phyloP scores from a whole-genome alignment of 2,113 vertebrate genomes.

The Lipotes vexillifer region DNA sequence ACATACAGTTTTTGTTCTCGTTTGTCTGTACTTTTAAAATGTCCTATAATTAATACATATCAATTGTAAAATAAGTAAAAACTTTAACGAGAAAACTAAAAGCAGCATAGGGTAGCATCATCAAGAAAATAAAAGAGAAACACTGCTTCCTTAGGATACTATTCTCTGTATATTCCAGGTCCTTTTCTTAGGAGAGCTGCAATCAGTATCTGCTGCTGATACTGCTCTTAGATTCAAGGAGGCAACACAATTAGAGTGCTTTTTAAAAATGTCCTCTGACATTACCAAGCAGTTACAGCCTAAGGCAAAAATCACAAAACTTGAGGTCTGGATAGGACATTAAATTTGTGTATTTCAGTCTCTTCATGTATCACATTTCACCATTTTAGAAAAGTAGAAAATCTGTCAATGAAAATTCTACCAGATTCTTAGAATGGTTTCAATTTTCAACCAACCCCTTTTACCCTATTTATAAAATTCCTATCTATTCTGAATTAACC shows the following conservation, averaged over 20 bases:
- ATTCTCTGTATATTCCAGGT: not conserved
- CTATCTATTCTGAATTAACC: not conserved
- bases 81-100: not conserved
- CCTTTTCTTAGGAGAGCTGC: not conserved
- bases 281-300: not conserved
- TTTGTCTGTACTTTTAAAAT: not conserved
- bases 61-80: not conserved
- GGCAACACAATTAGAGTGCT: not conserved
- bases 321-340: not conserved
- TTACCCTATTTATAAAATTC: not conserved
- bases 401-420: not conserved
- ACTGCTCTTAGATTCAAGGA: not conserved
- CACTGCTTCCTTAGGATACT: not conserved
- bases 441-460: not conserved
- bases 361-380: not conserved
- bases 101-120: not conserved
- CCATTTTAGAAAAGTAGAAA: not conserved
- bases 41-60: not conserved
- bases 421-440: not conserved
- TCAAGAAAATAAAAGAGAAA: not conserved
- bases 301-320: not conserved
- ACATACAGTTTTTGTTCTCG: not conserved
- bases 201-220: not conserved
- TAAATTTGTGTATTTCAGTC: not conserved
- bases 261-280: slow-evolving; percentile 16